phyloP scores from a whole-genome alignment of 2,888 invertebrate species.

The Noctua fimbriata region DNA sequence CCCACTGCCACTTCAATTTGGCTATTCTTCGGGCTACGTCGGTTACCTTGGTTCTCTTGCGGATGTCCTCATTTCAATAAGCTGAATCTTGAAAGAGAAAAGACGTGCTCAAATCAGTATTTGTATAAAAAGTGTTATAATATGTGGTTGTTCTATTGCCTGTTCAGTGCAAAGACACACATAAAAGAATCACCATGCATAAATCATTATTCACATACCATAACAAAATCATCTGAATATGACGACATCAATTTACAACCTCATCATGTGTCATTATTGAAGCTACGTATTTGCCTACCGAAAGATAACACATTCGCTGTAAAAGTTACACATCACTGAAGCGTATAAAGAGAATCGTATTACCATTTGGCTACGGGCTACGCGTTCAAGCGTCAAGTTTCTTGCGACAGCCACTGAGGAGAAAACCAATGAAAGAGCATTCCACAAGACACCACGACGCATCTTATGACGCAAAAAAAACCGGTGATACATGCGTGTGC shows the following conservation, averaged over 20 bases:
- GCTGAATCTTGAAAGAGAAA: not conserved
- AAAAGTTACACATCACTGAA: conserved; percentile 5
- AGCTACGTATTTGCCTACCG: not conserved
- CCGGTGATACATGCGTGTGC: too few relatives aligned
- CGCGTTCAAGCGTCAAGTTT: too few relatives aligned
- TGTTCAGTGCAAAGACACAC: not conserved
- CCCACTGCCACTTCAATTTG: too few relatives aligned
- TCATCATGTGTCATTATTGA: not conserved
- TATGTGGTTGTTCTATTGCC: not conserved
- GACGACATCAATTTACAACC: not conserved
- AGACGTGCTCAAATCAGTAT: not conserved
- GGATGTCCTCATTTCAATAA: too few relatives aligned
- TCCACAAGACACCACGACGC: not conserved
- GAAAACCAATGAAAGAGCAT: not conserved
- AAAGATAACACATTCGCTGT: conserved; percentile 7
- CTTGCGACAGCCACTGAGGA: not conserved
- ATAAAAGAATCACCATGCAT: not conserved
- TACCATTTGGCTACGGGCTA: not conserved
- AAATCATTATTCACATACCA: not conserved
- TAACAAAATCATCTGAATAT: not conserved
- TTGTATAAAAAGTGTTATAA: not conserved
- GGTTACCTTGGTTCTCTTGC: too few relatives aligned
- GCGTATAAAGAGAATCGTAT: conserved; percentile 5
- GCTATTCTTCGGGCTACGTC: too few relatives aligned
- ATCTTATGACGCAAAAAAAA: not conserved